Conservation (phyloP, 2,113 vertebrate genomes). For the Phaethornis superciliosus region DNA sequence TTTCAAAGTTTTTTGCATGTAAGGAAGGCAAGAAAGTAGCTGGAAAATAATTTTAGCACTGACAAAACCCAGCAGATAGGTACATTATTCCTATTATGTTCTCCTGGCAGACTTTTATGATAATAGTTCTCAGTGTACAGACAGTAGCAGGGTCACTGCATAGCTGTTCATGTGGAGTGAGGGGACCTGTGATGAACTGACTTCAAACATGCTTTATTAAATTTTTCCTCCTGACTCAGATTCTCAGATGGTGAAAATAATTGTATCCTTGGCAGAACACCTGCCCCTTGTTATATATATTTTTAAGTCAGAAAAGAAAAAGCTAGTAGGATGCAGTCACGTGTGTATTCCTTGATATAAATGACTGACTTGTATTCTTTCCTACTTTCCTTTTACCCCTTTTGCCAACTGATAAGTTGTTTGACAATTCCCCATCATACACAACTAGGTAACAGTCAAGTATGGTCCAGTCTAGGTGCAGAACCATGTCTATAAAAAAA, state of each 20-base stretch:
- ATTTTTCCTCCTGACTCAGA: neutral
- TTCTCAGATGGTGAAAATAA: neutral
- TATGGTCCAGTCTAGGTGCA: neutral
- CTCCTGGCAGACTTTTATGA: neutral
- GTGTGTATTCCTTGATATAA: neutral
- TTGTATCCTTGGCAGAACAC: neutral
- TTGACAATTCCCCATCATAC: neutral
- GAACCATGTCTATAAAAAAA: fast-evolving
- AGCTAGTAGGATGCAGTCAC: neutral
- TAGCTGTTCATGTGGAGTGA: neutral
- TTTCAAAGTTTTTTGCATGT: neutral
- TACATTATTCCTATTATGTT: neutral
- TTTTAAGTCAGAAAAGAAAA: neutral
- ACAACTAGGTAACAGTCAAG: neutral
- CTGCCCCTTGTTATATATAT: neutral
- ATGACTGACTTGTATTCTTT: neutral
- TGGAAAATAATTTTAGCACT: neutral
- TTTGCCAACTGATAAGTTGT: neutral
- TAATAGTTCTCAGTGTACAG: neutral
- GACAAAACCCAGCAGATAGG: neutral
- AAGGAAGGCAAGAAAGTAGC: neutral
- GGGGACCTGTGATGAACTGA: neutral
- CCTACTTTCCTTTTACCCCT: neutral
- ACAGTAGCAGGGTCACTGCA: neutral
- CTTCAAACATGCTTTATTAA: slow-evolving; percentile 16